phyloP scores from a whole-genome alignment of 1,140 invertebrate genomes.

The Ceratitis capitata region DNA sequence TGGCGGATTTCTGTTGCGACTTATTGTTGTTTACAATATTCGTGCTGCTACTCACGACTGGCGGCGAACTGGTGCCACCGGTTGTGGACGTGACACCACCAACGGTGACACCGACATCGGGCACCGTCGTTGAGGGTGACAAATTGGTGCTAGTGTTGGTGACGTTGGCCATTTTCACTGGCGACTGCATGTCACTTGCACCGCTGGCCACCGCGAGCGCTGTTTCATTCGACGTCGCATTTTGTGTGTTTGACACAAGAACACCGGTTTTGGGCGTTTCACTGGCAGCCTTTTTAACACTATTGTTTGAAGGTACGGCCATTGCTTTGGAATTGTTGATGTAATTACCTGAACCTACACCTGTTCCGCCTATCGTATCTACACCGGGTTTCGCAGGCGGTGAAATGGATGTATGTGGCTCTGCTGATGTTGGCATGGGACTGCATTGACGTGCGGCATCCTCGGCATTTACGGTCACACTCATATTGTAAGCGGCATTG shows the following conservation, averaged over 20 bases:
- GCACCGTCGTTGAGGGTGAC: conserved; percentile 40
- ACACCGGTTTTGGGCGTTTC: not conserved
- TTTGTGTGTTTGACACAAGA: not conserved
- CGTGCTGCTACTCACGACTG: conserved; percentile 62
- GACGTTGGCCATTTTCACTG: conserved; percentile 19
- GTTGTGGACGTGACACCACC: conserved; percentile 60
- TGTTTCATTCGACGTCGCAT: not conserved
- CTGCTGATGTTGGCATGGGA: conserved; percentile 40
- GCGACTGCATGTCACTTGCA: not conserved
- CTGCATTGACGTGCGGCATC: conserved; percentile 37
- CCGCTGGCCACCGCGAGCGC: not conserved
- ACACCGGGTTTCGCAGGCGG: conserved; percentile 1
- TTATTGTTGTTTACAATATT: conserved; percentile 44
- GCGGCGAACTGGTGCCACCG: conserved; percentile 57
- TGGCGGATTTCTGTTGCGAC: not conserved
- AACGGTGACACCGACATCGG: conserved; percentile 52
- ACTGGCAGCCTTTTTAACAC: not conserved
- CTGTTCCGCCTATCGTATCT: not conserved
- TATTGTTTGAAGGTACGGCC: not conserved
- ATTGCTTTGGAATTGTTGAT: conserved; percentile 40
- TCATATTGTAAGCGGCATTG: not conserved
- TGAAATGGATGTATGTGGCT: conserved; percentile 1
- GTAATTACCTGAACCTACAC: not conserved
- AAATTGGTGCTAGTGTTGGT: not conserved
- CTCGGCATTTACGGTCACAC: not conserved